A percentile compares a stretch with the other conserved stretches of the same genome.
phyloP scores from a whole-genome alignment of 2,113 vertebrate genomes.

The Pachycephala philippinensis region DNA sequence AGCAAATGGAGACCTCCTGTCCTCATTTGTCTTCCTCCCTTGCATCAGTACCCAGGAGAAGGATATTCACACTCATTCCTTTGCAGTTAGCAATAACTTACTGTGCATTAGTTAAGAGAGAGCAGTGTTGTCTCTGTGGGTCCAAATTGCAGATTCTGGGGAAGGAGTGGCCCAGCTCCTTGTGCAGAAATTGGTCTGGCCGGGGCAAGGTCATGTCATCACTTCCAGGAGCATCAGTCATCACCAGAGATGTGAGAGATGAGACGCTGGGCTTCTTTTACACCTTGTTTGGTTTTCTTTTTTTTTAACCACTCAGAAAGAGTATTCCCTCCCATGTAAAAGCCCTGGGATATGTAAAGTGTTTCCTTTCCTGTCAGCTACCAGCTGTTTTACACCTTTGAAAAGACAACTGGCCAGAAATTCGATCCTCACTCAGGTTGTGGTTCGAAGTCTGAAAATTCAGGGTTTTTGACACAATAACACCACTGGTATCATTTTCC shows the following conservation, averaged over 20 bases:
- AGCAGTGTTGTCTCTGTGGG: rapidly evolving
- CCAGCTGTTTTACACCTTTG: not conserved
- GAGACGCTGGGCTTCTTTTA: not conserved
- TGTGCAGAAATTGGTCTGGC: not conserved
- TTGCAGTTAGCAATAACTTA: no score
- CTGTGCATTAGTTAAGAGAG: not conserved
- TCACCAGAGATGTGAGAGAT: not conserved
- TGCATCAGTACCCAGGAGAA: no score
- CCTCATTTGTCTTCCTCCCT: no score
- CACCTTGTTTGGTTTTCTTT: not conserved
- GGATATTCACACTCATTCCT: no score
- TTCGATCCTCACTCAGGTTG: not conserved
- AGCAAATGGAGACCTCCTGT: no score
- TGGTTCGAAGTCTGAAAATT: not conserved
- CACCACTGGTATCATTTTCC: not conserved
- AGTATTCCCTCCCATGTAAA: not conserved
- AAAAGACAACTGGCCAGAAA: not conserved
- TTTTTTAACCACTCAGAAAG: not conserved
- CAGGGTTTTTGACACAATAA: not conserved
- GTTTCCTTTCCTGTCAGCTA: not conserved
- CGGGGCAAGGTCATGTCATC: not conserved
- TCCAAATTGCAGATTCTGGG: not conserved
- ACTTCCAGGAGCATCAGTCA: not conserved
- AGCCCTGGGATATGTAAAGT: not conserved
- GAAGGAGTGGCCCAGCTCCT: not conserved